Evolutionary conservation across 2,113 vertebrate species (phyloP), one percentile per base, ranked within the genome.

Genomic region (Hypomesus transpacificus): DNA sequence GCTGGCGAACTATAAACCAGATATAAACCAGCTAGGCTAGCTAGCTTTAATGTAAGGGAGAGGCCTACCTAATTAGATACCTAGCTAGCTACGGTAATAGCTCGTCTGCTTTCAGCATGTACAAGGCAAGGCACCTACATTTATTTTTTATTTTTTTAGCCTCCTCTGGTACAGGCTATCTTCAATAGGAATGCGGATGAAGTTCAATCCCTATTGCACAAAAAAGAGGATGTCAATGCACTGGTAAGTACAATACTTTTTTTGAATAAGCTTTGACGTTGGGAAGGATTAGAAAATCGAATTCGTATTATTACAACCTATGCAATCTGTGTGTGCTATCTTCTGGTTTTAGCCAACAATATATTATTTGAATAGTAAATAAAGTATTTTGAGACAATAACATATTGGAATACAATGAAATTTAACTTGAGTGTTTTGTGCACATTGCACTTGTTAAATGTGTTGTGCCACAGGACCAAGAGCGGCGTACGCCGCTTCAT

Each of bases 81-180:
- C 39, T 46, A 46, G 39, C 39, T 2, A 11, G 39, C 39, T 46
- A 46, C 39, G 39, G 9, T 13, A 46, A 46, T 46, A 46, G 39
- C 39, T 46, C 39, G 39, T 46, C 39, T 46, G 39, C 39, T 8
- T 46, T 46, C 39, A n/a, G 62, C 14, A n/a, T n/a, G 31, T n/a
- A 14, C 53, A 54, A n/a, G 16, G 9, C 53, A n/a, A n/a, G 53
- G 3, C 16, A 16, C 17, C 5, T n/a, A 18, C 4, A 56, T n/a
- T 18, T 56, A n/a, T n/a, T 7, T 18, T 56, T 56, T 18, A 7
- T 16, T 63, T 9, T 62, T 75, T 1, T 54, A 92, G 97, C 94
- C 96, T 92, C 96, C 95, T 91, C 94, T 99, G 94, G 95, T 99
- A 93, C 97, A 99, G 94, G 97, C 97, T 89, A 96, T 99, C 91